A percentile compares a stretch with the other conserved stretches of the same genome.
Evolutionary conservation across 2,888 invertebrate genomes (phyloP).

Genomic region (Chromoteleia sp.): DNA sequence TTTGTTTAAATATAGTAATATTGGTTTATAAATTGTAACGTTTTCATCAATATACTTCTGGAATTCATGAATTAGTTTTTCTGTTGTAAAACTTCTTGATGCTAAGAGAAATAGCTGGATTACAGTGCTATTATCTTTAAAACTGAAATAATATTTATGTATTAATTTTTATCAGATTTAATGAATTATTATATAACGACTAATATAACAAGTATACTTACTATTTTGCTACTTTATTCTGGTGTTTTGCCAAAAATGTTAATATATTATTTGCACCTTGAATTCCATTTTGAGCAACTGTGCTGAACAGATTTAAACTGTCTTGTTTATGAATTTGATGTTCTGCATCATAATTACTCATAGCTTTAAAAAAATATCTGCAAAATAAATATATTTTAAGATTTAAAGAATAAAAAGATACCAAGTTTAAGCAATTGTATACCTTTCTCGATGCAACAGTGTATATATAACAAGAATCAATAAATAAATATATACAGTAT

Average conservation of each 20-base stretch:
- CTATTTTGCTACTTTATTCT: conserved; percentile 38
- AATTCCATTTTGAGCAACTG: conserved; percentile 25
- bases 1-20: conserved; percentile 24
- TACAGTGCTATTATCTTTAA: conserved; percentile 20
- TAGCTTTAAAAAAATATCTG: conserved; percentile 50
- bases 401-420: no score
- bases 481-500: no score
- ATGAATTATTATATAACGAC: background rate
- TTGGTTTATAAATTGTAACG: conserved; percentile 27
- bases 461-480: no score
- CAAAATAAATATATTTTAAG: conserved; percentile 10
- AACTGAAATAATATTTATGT: conserved; percentile 33
- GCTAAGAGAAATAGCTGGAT: conserved; percentile 21
- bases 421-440: no score
- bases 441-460: no score
- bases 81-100: conserved; percentile 47
- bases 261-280: conserved; percentile 37
- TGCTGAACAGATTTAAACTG: conserved; percentile 24
- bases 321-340: conserved; percentile 64
- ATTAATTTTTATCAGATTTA: background rate
- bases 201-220: conserved; percentile 29
- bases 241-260: conserved; percentile 46
- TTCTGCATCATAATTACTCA: conserved; percentile 46
- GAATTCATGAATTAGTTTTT: conserved; percentile 46
- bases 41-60: conserved; percentile 45